Evolutionary conservation across 2,113 vertebrate genomes (phyloP).

Genomic region (Balaeniceps rex): DNA sequence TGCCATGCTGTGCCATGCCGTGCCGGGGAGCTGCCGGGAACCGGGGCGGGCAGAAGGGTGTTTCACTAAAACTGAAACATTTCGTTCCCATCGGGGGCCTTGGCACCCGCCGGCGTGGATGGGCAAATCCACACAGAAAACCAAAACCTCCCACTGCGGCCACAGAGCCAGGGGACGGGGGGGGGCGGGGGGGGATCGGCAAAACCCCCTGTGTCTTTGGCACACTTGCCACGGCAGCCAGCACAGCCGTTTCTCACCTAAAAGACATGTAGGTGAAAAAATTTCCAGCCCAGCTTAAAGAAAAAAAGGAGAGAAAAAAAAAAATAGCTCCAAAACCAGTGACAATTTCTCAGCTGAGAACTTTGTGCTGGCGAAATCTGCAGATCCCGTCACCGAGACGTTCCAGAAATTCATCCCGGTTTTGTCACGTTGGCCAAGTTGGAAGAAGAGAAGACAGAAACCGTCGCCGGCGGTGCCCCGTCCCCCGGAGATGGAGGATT

Average conservation of each 20-base stretch:
- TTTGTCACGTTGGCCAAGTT: background rate
- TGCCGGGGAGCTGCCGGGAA: background rate
- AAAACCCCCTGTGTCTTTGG: background rate
- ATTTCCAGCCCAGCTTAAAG: background rate
- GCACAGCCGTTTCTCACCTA: background rate
- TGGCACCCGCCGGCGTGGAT: background rate
- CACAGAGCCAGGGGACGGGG: background rate
- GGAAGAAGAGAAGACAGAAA: background rate
- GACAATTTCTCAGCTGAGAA: background rate
- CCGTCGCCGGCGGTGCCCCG: fast-evolving
- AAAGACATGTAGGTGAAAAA: background rate
- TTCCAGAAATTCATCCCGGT: background rate
- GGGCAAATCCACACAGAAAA: background rate
- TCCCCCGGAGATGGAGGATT: background rate
- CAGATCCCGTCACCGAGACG: background rate
- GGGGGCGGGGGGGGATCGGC: background rate
- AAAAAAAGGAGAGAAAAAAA: background rate
- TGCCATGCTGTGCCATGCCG: fast-evolving
- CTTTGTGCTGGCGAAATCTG: background rate
- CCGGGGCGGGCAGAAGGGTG: background rate
- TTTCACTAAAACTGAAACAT: conserved; percentile 59
- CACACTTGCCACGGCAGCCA: background rate
- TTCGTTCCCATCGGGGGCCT: background rate
- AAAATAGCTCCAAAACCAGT: background rate
- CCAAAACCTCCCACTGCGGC: background rate